A percentile compares a stretch with the other conserved stretches of the same genome.
These are phyloP conservation scores for Eurypyga helias DNA, from an alignment of 2,113 vertebrate species.

Conservation along the genomic window DNA sequence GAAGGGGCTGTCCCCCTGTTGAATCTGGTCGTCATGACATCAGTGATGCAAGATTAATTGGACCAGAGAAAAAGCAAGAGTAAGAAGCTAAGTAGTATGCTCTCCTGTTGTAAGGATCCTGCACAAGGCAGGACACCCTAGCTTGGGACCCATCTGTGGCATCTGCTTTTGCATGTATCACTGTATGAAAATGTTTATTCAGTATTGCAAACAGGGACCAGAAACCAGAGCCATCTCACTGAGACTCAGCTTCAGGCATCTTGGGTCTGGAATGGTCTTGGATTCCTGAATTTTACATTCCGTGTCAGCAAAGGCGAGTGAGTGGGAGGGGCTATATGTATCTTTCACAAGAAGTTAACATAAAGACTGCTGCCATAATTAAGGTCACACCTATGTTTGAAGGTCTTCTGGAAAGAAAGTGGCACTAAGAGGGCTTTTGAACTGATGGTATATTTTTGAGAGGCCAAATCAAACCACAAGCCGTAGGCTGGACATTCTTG, in stretches of 20 bases:
- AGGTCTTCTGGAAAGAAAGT: not conserved
- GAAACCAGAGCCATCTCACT: not conserved
- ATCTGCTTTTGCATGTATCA: not conserved
- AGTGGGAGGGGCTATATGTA: not conserved
- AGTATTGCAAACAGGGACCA: accelerated
- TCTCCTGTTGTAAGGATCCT: not conserved
- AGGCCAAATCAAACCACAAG: not conserved
- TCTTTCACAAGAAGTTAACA: not conserved
- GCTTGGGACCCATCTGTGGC: not conserved
- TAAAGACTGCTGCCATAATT: not conserved
- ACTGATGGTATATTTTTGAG: not conserved
- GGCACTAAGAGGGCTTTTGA: not conserved
- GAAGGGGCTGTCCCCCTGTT: not conserved
- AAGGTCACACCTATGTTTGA: not conserved
- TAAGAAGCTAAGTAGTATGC: not conserved
- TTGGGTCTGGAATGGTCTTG: not conserved
- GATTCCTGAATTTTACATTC: not conserved
- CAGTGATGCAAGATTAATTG: not conserved
- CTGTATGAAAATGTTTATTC: not conserved
- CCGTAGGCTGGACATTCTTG: not conserved
- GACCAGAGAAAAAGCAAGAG: not conserved
- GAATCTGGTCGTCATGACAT: not conserved
- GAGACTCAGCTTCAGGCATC: not conserved
- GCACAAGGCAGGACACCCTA: not conserved
- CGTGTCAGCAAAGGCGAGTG: not conserved